Conservation (phyloP, 2,797 vertebrate genomes). For the Cuculus canorus region DNA sequence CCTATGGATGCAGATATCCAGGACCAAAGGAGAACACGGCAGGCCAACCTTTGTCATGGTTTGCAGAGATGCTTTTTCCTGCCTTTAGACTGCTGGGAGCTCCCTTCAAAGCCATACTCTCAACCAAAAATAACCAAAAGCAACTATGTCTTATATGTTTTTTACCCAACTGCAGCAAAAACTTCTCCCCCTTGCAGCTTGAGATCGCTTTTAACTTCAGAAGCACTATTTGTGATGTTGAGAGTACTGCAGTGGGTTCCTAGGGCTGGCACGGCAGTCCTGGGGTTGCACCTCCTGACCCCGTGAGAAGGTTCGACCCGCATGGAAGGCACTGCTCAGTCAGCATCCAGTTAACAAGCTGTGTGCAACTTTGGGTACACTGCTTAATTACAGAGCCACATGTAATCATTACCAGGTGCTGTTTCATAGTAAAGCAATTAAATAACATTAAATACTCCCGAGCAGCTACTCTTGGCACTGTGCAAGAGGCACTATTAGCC, state of each 20-base stretch:
- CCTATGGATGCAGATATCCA: fast-evolving
- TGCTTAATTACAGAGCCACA: background rate
- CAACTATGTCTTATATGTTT: background rate
- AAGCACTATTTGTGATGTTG: fast-evolving
- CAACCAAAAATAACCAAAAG: background rate
- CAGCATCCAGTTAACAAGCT: background rate
- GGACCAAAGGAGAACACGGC: background rate
- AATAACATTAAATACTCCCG: background rate
- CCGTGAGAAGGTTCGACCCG: background rate
- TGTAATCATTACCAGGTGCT: background rate
- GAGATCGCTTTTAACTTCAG: background rate
- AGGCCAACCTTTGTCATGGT: fast-evolving
- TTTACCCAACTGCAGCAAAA: background rate
- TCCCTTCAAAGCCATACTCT: background rate
- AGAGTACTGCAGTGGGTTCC: background rate
- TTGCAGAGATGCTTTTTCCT: background rate
- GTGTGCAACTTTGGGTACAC: fast-evolving
- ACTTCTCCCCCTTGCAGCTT: background rate
- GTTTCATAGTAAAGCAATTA: background rate
- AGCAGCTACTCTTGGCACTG: background rate
- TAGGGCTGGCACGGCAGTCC: background rate
- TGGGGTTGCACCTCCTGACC: no score
- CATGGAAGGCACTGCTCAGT: background rate
- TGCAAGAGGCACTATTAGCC: background rate
- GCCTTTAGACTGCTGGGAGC: background rate